Percentiles rank a stretch among this genome's conserved stretches.
Evolutionary conservation across 2,797 vertebrate species (phyloP).

Genomic region (Adelosebastes latens): DNA sequence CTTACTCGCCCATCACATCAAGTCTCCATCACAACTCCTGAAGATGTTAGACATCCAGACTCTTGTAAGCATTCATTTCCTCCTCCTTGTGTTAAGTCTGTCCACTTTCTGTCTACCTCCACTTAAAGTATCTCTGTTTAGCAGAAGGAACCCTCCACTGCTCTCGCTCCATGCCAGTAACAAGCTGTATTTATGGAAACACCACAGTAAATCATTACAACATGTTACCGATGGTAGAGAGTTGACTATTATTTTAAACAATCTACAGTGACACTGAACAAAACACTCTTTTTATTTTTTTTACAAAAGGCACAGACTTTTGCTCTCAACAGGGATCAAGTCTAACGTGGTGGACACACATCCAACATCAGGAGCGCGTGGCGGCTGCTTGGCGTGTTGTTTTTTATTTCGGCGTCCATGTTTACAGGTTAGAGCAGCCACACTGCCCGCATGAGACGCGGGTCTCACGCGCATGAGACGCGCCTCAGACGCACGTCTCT

Average conservation of each 20-base stretch:
- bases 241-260: slow-evolving; percentile 49
- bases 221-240: slow-evolving; percentile 35
- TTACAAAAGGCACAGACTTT: slow-evolving; percentile 4
- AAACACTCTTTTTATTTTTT: not conserved
- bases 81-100: slow-evolving; percentile 19
- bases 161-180: slow-evolving; percentile 27
- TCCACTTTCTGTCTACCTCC: slow-evolving; percentile 68
- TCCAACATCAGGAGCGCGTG: too few relatives aligned
- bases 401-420: too few relatives aligned
- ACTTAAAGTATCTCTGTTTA: slow-evolving; percentile 33
- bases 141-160: slow-evolving; percentile 19
- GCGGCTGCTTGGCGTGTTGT: too few relatives aligned
- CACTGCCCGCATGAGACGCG: too few relatives aligned
- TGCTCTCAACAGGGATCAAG: slow-evolving; percentile 8
- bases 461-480: too few relatives aligned
- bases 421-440: too few relatives aligned
- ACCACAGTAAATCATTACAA: slow-evolving; percentile 56
- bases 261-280: slow-evolving; percentile 21
- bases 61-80: slow-evolving; percentile 21
- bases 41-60: slow-evolving; percentile 28
- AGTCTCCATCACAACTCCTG: slow-evolving; percentile 16
- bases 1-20: not conserved
- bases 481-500: too few relatives aligned
- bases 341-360: not conserved
- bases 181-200: slow-evolving; percentile 52